A percentile compares a stretch with the other conserved stretches of the same genome.
phyloP scores from a whole-genome alignment of 2,888 invertebrate genomes.

The Andrena flavipes region DNA sequence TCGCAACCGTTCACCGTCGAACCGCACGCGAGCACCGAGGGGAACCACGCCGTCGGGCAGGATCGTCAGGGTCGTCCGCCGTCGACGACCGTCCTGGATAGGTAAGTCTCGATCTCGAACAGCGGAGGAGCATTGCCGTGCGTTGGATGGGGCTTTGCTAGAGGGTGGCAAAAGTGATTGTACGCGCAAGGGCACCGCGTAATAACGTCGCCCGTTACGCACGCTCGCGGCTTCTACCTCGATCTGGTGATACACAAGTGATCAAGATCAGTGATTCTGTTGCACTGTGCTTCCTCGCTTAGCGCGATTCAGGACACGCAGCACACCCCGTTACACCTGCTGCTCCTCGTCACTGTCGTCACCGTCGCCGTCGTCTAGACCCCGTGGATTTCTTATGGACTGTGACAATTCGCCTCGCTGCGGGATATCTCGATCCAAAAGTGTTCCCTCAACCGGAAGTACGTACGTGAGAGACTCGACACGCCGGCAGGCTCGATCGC shows the following conservation, averaged over 20 bases:
- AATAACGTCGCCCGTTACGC: not conserved
- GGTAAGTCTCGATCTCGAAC: conserved; percentile 62
- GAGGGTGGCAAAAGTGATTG: conserved; percentile 56
- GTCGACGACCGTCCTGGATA: conserved; percentile 71
- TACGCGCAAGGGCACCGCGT: conserved; percentile 4
- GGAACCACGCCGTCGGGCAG: conserved; percentile 58
- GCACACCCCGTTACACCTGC: too few relatives aligned
- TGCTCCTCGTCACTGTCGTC: not conserved
- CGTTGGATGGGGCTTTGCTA: not conserved
- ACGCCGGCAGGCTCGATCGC: not conserved
- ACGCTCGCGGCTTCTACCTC: conserved; percentile 25
- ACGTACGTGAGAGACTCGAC: not conserved
- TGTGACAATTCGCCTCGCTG: conserved; percentile 57
- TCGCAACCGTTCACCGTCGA: conserved; percentile 16
- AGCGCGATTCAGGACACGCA: conserved; percentile 25
- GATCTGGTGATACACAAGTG: conserved; percentile 66
- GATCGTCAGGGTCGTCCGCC: conserved; percentile 64
- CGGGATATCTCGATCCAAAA: conserved; percentile 46
- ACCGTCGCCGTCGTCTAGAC: conserved; percentile 30
- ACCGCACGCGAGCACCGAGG: conserved; percentile 43
- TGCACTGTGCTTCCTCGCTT: conserved; percentile 53
- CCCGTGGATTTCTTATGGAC: conserved; percentile 59
- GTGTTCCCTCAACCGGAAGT: conserved; percentile 55
- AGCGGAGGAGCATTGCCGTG: conserved; percentile 51
- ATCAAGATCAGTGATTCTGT: conserved; percentile 74